A percentile compares a stretch with the other conserved stretches of the same genome.
phyloP scores from a whole-genome alignment of 2,888 invertebrate genomes.

The Mimumesa dahlbomi region DNA sequence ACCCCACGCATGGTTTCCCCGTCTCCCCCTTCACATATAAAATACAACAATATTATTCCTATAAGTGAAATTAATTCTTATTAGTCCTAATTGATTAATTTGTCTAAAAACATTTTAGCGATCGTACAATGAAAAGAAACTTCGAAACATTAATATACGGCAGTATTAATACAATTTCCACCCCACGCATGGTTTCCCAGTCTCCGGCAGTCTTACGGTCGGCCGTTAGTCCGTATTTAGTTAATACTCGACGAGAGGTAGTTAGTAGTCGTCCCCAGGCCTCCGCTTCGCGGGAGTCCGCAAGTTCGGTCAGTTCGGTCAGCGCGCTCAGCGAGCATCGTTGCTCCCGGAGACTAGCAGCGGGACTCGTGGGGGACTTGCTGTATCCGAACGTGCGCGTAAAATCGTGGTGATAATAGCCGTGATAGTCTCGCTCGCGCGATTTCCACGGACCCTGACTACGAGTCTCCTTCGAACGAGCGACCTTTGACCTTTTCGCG shows the following conservation, averaged over 20 bases:
- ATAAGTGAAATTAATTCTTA: too few species aligned
- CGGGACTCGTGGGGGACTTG: too few species aligned
- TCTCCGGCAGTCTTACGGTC: not conserved
- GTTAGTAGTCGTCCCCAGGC: slow-evolving; percentile 10
- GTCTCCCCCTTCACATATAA: too few species aligned
- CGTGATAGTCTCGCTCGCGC: too few species aligned
- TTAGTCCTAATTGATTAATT: too few species aligned
- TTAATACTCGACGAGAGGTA: slow-evolving; percentile 40
- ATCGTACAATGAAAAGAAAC: too few species aligned
- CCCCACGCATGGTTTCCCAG: slow-evolving; percentile 65
- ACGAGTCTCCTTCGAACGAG: slow-evolving; percentile 31
- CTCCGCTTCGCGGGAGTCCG: slow-evolving; percentile 39
- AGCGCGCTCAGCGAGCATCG: slow-evolving; percentile 38
- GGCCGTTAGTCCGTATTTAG: slow-evolving; percentile 29
- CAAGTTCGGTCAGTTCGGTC: slow-evolving; percentile 35
- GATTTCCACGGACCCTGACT: too few species aligned
- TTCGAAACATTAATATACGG: too few species aligned
- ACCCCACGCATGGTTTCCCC: slow-evolving; percentile 66
- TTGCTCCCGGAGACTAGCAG: slow-evolving; percentile 13
- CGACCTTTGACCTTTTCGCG: slow-evolving; percentile 51
- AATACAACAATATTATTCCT: too few species aligned
- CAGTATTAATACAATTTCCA: slow-evolving; percentile 29
- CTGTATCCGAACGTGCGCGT: not conserved
- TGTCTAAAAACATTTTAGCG: too few species aligned
- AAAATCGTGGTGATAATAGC: too few species aligned